phyloP scores from a whole-genome alignment of 2,113 vertebrate species.

The Forbesichthys papilliferus region DNA sequence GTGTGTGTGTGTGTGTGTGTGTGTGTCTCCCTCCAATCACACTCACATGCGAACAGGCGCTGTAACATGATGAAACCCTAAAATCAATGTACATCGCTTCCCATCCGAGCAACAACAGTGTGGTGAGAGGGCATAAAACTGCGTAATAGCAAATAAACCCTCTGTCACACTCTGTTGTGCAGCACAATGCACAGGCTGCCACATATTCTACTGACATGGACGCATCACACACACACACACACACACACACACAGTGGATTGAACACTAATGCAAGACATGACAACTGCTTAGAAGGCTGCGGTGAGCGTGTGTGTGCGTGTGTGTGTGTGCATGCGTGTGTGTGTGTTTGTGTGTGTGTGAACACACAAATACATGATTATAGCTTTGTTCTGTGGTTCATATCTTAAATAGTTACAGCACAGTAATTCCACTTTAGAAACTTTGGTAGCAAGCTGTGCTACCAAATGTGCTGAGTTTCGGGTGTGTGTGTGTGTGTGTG shows the following conservation, averaged over 20 bases:
- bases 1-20: not conserved
- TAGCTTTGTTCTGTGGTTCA: too few relatives aligned
- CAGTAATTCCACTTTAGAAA: not conserved
- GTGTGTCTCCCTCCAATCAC: not conserved
- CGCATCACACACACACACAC: not conserved
- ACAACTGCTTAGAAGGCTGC: constrained; percentile 13
- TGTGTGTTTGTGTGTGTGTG: not conserved
- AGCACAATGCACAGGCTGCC: constrained; percentile 18
- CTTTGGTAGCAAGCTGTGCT: not conserved
- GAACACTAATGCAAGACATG: constrained; percentile 3
- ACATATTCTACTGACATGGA: constrained; percentile 27
- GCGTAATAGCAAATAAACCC: constrained; percentile 21
- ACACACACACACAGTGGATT: not conserved
- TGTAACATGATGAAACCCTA: not conserved
- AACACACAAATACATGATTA: too few relatives aligned
- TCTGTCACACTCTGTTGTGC: constrained; percentile 23
- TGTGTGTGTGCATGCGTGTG: not conserved
- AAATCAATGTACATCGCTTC: constrained; percentile 4
- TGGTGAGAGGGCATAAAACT: constrained; percentile 10
- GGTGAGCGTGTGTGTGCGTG: not conserved
- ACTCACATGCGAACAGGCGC: not conserved
- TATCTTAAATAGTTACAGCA: not conserved
- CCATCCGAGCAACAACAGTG: constrained; percentile 9
- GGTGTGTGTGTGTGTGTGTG: not conserved
- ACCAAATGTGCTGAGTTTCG: not conserved